Percentiles rank a stretch among this genome's conserved stretches.
phyloP scores from a whole-genome alignment of 1,140 invertebrate species.

The Bombus picipes region DNA sequence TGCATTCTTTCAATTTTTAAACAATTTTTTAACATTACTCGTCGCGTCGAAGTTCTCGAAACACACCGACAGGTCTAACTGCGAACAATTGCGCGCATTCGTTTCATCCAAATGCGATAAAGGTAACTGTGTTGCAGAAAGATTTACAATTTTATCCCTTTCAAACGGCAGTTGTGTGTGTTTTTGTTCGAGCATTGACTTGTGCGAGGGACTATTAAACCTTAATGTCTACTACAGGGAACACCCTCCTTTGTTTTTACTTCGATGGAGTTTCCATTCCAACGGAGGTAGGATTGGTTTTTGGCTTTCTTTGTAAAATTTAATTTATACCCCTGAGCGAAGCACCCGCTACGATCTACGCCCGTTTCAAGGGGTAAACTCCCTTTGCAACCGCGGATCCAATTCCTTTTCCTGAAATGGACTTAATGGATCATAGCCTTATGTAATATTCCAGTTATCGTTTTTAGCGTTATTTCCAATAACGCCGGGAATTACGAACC shows the following conservation, averaged over 20 bases:
- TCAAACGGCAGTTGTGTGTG: too few species aligned
- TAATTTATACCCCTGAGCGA: constrained; percentile 59
- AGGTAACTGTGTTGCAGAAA: neutral
- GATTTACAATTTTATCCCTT: neutral
- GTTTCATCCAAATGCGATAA: neutral
- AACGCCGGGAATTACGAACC: constrained; percentile 27
- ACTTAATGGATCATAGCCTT: constrained; percentile 59
- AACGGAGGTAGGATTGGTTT: constrained; percentile 48
- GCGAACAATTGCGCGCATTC: neutral
- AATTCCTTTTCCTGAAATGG: constrained; percentile 43
- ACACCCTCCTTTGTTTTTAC: constrained; percentile 35
- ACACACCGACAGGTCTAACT: too few species aligned
- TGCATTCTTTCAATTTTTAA: too few species aligned
- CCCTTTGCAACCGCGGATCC: constrained; percentile 40
- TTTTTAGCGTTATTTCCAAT: constrained; percentile 50
- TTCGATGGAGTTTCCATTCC: constrained; percentile 53
- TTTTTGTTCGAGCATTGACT: neutral
- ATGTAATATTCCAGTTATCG: constrained; percentile 57
- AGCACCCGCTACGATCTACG: constrained; percentile 22
- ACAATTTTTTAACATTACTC: too few species aligned
- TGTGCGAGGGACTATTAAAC: neutral
- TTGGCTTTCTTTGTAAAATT: constrained; percentile 65
- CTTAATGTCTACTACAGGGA: constrained; percentile 23
- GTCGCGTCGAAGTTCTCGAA: too few species aligned
- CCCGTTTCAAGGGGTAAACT: constrained; percentile 19